These are phyloP conservation scores for Stictonetta naevosa DNA, from an alignment of 2,113 vertebrate genomes.

Conservation along the genomic window DNA sequence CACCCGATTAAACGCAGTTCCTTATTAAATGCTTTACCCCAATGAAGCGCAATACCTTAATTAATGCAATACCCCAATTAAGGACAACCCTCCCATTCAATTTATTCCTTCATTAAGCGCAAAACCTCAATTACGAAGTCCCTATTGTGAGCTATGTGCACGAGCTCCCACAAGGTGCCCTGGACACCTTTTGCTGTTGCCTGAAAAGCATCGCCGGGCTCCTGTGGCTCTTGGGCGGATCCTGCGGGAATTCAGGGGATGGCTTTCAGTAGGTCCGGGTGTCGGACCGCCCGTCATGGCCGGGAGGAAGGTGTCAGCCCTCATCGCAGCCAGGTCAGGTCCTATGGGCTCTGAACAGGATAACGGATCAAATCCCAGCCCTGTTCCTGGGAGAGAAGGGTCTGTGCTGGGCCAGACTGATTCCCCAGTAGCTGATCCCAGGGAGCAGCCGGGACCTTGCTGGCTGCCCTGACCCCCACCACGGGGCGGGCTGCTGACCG, in stretches of 20 bases:
- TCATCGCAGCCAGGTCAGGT: neutral
- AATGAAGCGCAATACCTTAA: constrained; percentile 53
- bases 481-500: neutral
- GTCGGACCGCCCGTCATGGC: neutral
- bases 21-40: constrained; percentile 53
- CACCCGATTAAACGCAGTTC: constrained; percentile 10
- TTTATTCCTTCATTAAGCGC: constrained; percentile 71
- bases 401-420: neutral
- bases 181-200: constrained; percentile 15
- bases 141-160: constrained; percentile 31
- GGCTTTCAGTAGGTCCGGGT: neutral
- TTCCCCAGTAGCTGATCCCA: neutral
- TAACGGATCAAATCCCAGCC: neutral
- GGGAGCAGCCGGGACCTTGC: neutral
- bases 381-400: neutral
- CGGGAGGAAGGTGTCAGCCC: neutral
- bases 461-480: neutral
- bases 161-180: neutral
- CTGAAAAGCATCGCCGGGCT: neutral
- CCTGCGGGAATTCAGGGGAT: neutral
- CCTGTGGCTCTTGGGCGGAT: neutral
- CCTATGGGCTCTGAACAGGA: neutral
- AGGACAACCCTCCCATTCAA: constrained; percentile 66
- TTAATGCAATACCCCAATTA: constrained; percentile 69
- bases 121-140: constrained; percentile 66